Evolutionary conservation across 2,888 invertebrate genomes (phyloP).

Genomic region (Drosophila merina): DNA sequence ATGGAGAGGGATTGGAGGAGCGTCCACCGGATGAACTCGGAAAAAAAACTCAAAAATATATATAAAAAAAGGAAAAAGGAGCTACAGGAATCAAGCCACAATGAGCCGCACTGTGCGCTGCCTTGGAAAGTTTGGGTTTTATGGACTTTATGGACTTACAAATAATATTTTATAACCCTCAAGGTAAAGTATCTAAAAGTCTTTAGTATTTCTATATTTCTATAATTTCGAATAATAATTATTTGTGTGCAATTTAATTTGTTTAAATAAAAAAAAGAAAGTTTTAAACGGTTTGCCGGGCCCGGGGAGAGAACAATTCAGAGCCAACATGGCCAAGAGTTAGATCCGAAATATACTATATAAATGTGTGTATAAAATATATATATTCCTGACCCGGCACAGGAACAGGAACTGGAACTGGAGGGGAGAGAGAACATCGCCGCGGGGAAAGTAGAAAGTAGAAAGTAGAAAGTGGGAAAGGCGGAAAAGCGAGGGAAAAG

Average conservation of each 20-base stretch:
- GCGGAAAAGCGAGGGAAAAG: constrained; percentile 10
- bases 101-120: constrained; percentile 8
- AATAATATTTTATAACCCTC: neutral
- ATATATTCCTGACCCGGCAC: constrained; percentile 22
- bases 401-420: constrained; percentile 18
- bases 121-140: neutral
- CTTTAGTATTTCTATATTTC: too few relatives aligned
- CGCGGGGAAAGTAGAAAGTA: constrained; percentile 5
- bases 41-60: neutral
- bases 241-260: too few relatives aligned
- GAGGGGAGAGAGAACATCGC: constrained; percentile 19
- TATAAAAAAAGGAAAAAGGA: neutral
- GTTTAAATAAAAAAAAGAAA: too few relatives aligned
- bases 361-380: neutral
- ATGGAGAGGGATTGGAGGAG: neutral
- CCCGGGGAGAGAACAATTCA: neutral
- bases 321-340: neutral
- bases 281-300: neutral
- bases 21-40: constrained; percentile 2
- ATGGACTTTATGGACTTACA: neutral
- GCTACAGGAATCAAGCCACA: constrained; percentile 21
- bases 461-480: constrained; percentile 8
- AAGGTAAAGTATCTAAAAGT: too few relatives aligned
- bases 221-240: too few relatives aligned
- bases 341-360: constrained; percentile 5